Conservation (phyloP, 2,888 invertebrate species). For the Drosophila mettleri region DNA sequence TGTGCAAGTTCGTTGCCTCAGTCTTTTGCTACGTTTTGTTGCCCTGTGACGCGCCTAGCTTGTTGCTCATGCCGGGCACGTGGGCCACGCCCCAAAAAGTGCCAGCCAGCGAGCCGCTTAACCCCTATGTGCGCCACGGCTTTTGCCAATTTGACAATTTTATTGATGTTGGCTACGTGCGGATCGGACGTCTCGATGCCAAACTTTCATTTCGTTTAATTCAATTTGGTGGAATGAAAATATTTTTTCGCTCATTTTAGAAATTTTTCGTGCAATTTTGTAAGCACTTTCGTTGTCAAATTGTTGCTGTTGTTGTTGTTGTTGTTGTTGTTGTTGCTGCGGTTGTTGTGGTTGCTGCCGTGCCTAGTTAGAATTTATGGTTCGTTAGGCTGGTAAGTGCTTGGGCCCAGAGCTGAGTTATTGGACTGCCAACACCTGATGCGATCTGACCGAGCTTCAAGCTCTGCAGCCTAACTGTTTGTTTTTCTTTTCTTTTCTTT, state of each 20-base stretch:
- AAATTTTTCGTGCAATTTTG: conserved; percentile 57
- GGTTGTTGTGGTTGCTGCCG: conserved; percentile 25
- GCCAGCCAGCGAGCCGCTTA: conserved; percentile 23
- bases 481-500: conserved; percentile 19
- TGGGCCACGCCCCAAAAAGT: conserved; percentile 52
- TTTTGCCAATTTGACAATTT: conserved; percentile 76
- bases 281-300: conserved; percentile 56
- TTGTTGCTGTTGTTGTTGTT: conserved; percentile 7
- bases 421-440: conserved; percentile 62
- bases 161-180: conserved; percentile 72
- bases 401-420: conserved; percentile 42
- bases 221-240: conserved; percentile 47
- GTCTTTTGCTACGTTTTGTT: conserved; percentile 21
- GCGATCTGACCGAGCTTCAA: conserved; percentile 30
- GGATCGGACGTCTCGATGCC: conserved; percentile 48
- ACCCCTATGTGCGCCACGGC: conserved; percentile 32
- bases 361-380: conserved; percentile 55
- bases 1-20: conserved; percentile 50
- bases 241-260: conserved; percentile 57
- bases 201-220: conserved; percentile 75
- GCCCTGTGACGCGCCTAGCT: conserved; percentile 29
- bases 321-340: background rate
- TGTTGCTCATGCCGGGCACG: conserved; percentile 46
- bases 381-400: conserved; percentile 52
- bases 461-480: conserved; percentile 51